A percentile compares a stretch with the other conserved stretches of the same genome.
These are phyloP conservation scores for Amiota communis DNA, from an alignment of 2,888 invertebrate species.

Conservation along the genomic window DNA sequence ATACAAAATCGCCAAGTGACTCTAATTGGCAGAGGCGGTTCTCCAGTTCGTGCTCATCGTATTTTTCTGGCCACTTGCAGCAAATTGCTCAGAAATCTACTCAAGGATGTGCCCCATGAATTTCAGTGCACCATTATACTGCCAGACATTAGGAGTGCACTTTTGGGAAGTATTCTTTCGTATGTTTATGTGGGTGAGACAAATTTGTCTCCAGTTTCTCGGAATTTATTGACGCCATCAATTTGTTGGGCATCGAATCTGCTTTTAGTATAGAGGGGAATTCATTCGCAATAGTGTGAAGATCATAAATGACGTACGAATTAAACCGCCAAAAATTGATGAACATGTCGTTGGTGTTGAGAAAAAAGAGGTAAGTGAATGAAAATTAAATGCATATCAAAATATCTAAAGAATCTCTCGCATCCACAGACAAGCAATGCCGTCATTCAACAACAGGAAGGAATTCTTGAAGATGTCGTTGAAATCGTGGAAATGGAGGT, in stretches of 20 bases:
- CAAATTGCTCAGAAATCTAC: conserved; percentile 67
- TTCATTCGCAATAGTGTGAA: conserved; percentile 43
- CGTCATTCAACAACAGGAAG: conserved; percentile 48
- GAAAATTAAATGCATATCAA: conserved; percentile 26
- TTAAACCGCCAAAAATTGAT: conserved; percentile 64
- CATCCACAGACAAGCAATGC: conserved; percentile 51
- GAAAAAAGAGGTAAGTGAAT: conserved; percentile 13
- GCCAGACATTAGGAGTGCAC: conserved; percentile 68
- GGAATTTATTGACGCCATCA: conserved; percentile 71
- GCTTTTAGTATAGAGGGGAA: conserved; percentile 72
- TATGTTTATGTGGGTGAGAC: conserved; percentile 72
- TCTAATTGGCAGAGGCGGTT: conserved; percentile 65
- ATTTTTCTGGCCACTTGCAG: conserved; percentile 71
- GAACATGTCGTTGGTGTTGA: conserved; percentile 53
- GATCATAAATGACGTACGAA: conserved; percentile 56
- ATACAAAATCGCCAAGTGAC: conserved; percentile 68
- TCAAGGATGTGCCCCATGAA: conserved; percentile 65
- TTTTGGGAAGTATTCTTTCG: conserved; percentile 68
- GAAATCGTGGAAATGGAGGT: too few species aligned
- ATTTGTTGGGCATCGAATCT: conserved; percentile 71
- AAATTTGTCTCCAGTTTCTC: conserved; percentile 68
- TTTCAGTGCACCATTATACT: conserved; percentile 70
- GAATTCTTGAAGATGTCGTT: too few species aligned
- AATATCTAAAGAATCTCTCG: background rate
- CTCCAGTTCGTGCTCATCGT: conserved; percentile 69